phyloP scores from a whole-genome alignment of 2,888 invertebrate species.

The Pomacea canaliculata region DNA sequence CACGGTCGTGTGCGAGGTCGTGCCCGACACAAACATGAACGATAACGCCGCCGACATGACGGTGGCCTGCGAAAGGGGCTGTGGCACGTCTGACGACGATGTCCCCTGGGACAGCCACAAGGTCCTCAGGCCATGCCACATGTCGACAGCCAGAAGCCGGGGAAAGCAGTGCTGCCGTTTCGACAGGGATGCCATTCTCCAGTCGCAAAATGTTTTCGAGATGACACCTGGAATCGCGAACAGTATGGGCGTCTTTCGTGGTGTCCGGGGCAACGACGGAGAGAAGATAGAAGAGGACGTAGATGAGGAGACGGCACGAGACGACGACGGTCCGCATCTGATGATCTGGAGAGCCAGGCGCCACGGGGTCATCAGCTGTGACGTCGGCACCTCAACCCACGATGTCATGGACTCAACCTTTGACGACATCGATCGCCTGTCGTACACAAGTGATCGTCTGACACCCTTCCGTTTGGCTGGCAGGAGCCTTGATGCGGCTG shows the following conservation, averaged over 20 bases:
- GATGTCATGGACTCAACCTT: not conserved
- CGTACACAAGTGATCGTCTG: no score
- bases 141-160: not conserved
- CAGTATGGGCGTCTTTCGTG: not conserved
- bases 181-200: no score
- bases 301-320: not conserved
- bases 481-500: no score
- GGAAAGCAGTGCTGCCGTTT: no score
- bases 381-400: not conserved
- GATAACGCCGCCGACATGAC: not conserved
- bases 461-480: no score
- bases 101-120: not conserved
- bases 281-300: not conserved
- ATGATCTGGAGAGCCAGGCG: not conserved
- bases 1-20: conserved; percentile 1
- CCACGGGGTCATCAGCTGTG: conserved; percentile 7
- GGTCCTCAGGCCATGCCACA: not conserved
- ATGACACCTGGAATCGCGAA: not conserved
- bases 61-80: not conserved
- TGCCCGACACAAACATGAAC: conserved; percentile 13
- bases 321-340: not conserved
- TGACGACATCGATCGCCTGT: no score
- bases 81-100: not conserved
- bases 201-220: not conserved
- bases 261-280: no score